Evolutionary conservation across 2,888 invertebrate genomes (phyloP), one percentile per base, ranked within the genome.

Genomic region (Lithophane ornitopus): DNA sequence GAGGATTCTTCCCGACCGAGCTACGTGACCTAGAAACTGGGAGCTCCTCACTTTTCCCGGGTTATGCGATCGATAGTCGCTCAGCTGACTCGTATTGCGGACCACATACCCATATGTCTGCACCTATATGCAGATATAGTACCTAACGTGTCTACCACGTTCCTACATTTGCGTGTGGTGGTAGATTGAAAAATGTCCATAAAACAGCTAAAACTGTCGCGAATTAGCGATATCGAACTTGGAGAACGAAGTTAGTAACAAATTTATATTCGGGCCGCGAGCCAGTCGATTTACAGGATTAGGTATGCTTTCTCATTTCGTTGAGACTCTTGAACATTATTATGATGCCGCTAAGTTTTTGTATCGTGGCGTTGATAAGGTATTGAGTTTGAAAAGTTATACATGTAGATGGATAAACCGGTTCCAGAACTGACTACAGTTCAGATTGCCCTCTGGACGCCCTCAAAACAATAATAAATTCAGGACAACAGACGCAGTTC

Each of bases 41-140:
- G 41, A 56, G 34, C 74, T 85, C n/a, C 44, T 79, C 11, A 70
- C 56, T 67, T 87, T 80, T 46, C 81, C 79, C 86, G 90, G 75
- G 76, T 91, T 70, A 74, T 63, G 74, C 77, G 91, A 92, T 94
- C 93, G 91, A 94, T 94, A 90, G 44, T 41, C 71, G 76, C 83
- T 81, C 90, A 92, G 92, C 92, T 92, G 92, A 92, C 89, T 82
- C 70, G 72, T 82, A 59, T 76, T 81, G 79, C 81, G 78, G 80
- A 77, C 82, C 71, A 75, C 58, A 72, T 74, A 74, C 14, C 58
- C 49, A 65, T 69, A 39, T 68, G 70, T 67, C 62, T 74, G 65
- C 54, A 52, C 11, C 58, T 56, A n/a, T 34, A 76, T 4, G 34
- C 46, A 16, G 46, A 19, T 78, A 28, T 19, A 54, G 41, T 41